These are phyloP conservation scores for Saccostrea echinata DNA, from an alignment of 1,140 invertebrate genomes.

Conservation along the genomic window DNA sequence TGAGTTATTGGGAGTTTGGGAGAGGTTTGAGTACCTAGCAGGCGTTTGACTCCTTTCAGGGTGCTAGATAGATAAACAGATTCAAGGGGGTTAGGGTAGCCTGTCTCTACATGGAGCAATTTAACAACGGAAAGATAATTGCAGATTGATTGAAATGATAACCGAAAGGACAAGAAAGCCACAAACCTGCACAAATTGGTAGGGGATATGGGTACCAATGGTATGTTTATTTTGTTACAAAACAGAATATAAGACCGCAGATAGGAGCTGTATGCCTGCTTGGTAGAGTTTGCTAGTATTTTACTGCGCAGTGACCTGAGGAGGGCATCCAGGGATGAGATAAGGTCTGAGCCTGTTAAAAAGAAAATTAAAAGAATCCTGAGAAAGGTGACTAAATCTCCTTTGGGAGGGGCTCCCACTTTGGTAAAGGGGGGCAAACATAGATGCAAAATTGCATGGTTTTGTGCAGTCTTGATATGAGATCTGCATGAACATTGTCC, in stretches of 20 bases:
- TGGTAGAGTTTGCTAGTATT: background rate
- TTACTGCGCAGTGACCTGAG: background rate
- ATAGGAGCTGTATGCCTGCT: background rate
- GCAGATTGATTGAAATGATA: background rate
- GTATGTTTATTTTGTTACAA: background rate
- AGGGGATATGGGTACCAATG: constrained; percentile 9
- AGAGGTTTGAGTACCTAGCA: background rate
- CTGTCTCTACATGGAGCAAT: constrained; percentile 22
- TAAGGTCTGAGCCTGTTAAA: background rate
- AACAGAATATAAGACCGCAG: background rate
- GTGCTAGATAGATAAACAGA: background rate
- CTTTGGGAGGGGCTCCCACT: background rate
- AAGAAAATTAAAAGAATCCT: too few relatives aligned
- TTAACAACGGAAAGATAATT: constrained; percentile 36
- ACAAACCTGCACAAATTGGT: constrained; percentile 20
- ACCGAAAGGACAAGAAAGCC: background rate
- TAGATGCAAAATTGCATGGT: background rate
- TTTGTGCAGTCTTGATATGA: too few relatives aligned
- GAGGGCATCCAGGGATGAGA: background rate
- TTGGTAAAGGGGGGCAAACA: background rate
- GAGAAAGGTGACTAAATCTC: background rate
- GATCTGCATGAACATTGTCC: too few relatives aligned
- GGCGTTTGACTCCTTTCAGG: constrained; percentile 31
- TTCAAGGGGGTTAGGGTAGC: background rate
- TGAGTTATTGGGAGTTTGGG: constrained; percentile 37